Evolutionary conservation across 1,140 invertebrate genomes (phyloP).

Genomic region (Sitobion miscanthi): DNA sequence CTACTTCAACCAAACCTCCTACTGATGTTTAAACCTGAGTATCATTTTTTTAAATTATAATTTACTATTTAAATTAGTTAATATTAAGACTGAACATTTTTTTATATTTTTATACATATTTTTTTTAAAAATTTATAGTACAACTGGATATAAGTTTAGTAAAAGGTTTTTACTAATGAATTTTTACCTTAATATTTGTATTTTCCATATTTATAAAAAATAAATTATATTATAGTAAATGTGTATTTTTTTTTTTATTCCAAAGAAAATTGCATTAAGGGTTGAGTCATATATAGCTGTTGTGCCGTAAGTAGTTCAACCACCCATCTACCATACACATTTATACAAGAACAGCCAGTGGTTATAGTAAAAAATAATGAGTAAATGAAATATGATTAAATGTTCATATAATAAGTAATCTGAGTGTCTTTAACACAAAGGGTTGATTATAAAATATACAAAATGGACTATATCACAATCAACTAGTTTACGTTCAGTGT

Average conservation of each 20-base stretch:
- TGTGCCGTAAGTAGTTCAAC: too few species aligned
- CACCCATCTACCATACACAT: too few species aligned
- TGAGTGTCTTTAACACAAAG: too few species aligned
- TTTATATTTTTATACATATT: background rate
- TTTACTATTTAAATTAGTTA: background rate
- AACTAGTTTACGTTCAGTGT: too few species aligned
- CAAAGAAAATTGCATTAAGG: background rate
- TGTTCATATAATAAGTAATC: too few species aligned
- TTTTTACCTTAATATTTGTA: background rate
- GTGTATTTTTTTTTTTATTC: background rate
- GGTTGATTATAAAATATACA: too few species aligned
- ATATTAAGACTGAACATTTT: background rate
- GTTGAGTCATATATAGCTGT: background rate
- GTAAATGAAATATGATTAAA: too few species aligned
- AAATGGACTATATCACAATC: too few species aligned
- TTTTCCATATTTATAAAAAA: background rate
- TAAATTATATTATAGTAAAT: background rate
- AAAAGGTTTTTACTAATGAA: background rate
- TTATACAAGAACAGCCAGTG: too few species aligned
- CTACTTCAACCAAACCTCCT: background rate
- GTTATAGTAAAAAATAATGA: too few species aligned
- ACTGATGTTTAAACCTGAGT: background rate
- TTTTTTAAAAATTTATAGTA: background rate
- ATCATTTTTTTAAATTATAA: background rate
- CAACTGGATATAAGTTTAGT: background rate